A percentile compares a stretch with the other conserved stretches of the same genome.
Evolutionary conservation across 2,113 vertebrate genomes (phyloP).

Genomic region (Hylia prasina): DNA sequence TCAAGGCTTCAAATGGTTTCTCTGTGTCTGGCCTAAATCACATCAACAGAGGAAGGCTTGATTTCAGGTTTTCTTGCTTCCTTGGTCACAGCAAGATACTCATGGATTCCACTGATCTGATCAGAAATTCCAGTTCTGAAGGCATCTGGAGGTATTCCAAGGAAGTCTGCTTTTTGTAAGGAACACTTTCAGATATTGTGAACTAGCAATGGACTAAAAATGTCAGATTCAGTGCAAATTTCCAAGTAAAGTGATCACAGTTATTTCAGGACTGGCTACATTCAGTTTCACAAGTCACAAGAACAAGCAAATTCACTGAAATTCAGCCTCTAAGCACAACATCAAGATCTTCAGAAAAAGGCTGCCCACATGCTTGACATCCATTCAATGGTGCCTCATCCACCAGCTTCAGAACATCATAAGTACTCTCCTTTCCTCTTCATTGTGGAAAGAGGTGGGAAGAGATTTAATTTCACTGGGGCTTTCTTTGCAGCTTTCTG

Average conservation of each 20-base stretch:
- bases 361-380: neutral
- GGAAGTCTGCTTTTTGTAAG: neutral
- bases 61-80: neutral
- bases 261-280: neutral
- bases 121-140: neutral
- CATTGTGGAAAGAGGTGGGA: neutral
- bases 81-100: neutral
- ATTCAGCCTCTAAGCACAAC: neutral
- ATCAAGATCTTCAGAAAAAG: neutral
- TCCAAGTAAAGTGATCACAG: neutral
- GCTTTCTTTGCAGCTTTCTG: neutral
- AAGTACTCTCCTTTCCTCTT: neutral
- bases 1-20: slow-evolving; percentile 3
- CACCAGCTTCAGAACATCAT: neutral
- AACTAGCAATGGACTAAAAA: neutral
- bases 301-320: neutral
- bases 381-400: neutral
- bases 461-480: neutral
- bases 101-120: neutral
- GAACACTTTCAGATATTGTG: neutral
- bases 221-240: neutral
- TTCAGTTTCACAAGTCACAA: neutral
- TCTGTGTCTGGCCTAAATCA: neutral
- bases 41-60: neutral
- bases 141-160: neutral